Evolutionary conservation across 2,888 invertebrate genomes (phyloP), one percentile per base, ranked within the genome.

Genomic region (Baccha elongata): DNA sequence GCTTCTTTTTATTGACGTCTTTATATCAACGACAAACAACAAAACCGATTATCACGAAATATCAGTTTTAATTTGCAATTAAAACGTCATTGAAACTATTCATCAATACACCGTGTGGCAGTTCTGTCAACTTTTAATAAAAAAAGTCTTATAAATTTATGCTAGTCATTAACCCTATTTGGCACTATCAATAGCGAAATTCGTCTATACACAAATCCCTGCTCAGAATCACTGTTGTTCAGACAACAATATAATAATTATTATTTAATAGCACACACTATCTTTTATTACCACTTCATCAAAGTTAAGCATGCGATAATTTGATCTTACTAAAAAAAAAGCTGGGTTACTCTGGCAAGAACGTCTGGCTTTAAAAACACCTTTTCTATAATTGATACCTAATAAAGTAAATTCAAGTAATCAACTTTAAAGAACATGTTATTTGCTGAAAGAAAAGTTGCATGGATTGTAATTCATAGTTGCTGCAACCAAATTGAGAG

Each of bases 231-330:
- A 21, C 8, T 53, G 19, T 13, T 13, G 8, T n/a, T 35, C 19
- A 35, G 32, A 11, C 19, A 35, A 32, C 17, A 53, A 35, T 53
- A 53, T 7, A 53, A 53, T 35, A 32, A 13, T 37, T 13, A 8
- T 13, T 13, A 8, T 13, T 5, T 37, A 13, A 19, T 53, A 17
- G n/a, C 3, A 35, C n/a, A n/a, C 2, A 4, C 19, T 35, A 21
- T 21, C 19, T 53, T 37, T 19, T 53, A 21, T 21, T 35, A 21
- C 35, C 19, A 21, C 19, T 35, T 53, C 53, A 35, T 53, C 19
- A 11, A 10, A 53, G 32, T 32, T 32, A 32, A 8, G 29, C 29
- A 32, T 32, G 29, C 8, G 29, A 32, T 8, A 32, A 32, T 32
- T 32, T 32, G 29, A 32, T 8, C 29, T 32, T 4, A 8, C 8